phyloP scores from a whole-genome alignment of 2,888 invertebrate genomes.

The Drosophila falleni region DNA sequence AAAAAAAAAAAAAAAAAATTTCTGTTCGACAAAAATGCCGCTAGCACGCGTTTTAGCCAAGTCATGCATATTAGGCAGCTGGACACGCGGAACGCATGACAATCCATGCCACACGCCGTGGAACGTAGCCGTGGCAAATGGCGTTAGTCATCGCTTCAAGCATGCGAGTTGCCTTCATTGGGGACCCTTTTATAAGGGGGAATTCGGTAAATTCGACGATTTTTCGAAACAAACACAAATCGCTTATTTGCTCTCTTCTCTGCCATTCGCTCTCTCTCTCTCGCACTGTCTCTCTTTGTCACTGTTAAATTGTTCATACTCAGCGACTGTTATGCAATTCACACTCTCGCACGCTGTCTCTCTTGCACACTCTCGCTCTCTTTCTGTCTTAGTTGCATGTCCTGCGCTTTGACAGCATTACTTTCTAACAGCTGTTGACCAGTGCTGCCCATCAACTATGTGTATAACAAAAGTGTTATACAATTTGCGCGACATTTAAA shows the following conservation, averaged over 20 bases:
- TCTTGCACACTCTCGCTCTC: slow-evolving; percentile 7
- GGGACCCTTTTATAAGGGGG: not conserved
- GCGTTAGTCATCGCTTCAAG: slow-evolving; percentile 55
- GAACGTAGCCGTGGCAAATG: slow-evolving; percentile 36
- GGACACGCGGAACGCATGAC: slow-evolving; percentile 28
- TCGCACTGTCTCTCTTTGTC: not conserved
- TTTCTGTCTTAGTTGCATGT: slow-evolving; percentile 36
- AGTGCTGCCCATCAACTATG: slow-evolving; percentile 48
- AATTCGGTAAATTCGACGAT: not conserved
- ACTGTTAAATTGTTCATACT: slow-evolving; percentile 17
- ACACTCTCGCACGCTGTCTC: not conserved
- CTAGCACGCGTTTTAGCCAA: slow-evolving; percentile 37
- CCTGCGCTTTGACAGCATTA: slow-evolving; percentile 42
- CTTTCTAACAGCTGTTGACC: slow-evolving; percentile 55
- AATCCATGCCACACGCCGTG: slow-evolving; percentile 17
- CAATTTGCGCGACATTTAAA: slow-evolving; percentile 31
- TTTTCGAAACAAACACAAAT: slow-evolving; percentile 2
- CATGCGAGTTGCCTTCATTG: slow-evolving; percentile 22
- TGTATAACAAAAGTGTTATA: slow-evolving; percentile 60
- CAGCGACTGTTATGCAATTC: slow-evolving; percentile 27
- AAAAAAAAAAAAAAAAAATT: not conserved
- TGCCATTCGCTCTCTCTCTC: not conserved
- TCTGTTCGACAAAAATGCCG: slow-evolving; percentile 7
- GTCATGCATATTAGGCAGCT: slow-evolving; percentile 26
- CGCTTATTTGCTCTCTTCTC: slow-evolving; percentile 1